Conservation (phyloP, 2,797 vertebrate species). For the Chloroceryle amazona region DNA sequence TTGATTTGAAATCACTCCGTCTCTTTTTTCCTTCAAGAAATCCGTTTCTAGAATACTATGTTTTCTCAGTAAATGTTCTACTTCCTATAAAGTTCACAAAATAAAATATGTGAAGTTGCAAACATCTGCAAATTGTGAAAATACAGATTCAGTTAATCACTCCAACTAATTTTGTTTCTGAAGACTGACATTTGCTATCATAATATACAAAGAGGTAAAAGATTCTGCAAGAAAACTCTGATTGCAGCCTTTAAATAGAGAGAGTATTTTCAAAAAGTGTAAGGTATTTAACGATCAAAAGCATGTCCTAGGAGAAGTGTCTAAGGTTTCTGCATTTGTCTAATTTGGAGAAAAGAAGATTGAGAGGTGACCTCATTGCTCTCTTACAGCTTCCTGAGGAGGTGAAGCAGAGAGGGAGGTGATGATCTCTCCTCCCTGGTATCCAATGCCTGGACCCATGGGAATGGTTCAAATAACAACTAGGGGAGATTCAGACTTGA, state of each 20-base stretch:
- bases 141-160: neutral
- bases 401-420: neutral
- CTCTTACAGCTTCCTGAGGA: neutral
- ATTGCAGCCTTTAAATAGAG: neutral
- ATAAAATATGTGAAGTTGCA: neutral
- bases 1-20: slow-evolving; percentile 72
- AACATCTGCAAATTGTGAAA: neutral
- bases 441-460: rapidly evolving
- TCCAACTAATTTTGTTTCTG: neutral
- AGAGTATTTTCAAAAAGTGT: neutral
- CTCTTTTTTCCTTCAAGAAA: slow-evolving; percentile 78
- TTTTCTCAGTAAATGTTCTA: slow-evolving; percentile 80
- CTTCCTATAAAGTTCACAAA: slow-evolving; percentile 70
- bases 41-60: slow-evolving; percentile 74
- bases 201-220: neutral
- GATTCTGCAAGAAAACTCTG: neutral
- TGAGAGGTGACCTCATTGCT: neutral
- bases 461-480: neutral
- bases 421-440: neutral
- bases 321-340: neutral
- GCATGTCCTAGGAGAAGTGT: neutral
- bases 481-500: neutral
- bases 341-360: neutral
- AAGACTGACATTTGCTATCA: neutral
- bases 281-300: neutral